Evolutionary conservation across 2,113 vertebrate species (phyloP), one percentile per base, ranked within the genome.

Genomic region (Azemiops feae): DNA sequence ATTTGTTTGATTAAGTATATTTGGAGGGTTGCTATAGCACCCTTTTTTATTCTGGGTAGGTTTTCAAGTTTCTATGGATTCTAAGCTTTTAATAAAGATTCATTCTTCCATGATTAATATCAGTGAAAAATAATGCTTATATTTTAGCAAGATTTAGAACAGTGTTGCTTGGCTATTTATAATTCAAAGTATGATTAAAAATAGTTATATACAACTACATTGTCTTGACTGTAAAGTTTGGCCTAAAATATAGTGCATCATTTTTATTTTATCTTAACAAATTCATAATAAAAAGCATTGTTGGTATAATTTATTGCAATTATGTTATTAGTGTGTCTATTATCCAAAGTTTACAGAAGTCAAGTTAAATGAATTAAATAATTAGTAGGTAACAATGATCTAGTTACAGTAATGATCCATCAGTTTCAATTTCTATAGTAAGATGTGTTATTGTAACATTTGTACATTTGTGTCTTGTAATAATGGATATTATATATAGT

Each of bases 161-260:
- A n/a, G 95, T 96, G 94, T 88, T 94, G 94, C 94, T 55, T 91
- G 96, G 93, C 92, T 96, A 92, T 94, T 96, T 96, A 94, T 97
- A 93, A 93, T 93, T 94, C 52, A 27, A 10, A 25, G n/a, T 96
- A 93, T 94, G 95, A 95, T 94, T 96, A 96, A 93, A 91, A 92
- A 94, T 94, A 96, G 92, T 91, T 89, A 27, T 50, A 64, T 95
- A 50, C 89, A 94, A 81, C 91, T 94, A 87, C 43, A 92, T 92
- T 97, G 53, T 64, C 96, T 93, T 93, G 58, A 60, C 54, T 93
- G 57, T 91, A 94, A 1, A 27, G 54, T 86, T 96, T 95, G 93
- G 94, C 94, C 91, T 94, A 16, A 47, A 89, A 89, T 96, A 10
- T 93, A 57, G 89, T 93, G 91, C 94, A 50, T 95, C 90, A n/a